A percentile compares a stretch with the other conserved stretches of the same genome.
Conservation (phyloP, 2,113 vertebrate genomes). For the Cephalopholis sonnerati region DNA sequence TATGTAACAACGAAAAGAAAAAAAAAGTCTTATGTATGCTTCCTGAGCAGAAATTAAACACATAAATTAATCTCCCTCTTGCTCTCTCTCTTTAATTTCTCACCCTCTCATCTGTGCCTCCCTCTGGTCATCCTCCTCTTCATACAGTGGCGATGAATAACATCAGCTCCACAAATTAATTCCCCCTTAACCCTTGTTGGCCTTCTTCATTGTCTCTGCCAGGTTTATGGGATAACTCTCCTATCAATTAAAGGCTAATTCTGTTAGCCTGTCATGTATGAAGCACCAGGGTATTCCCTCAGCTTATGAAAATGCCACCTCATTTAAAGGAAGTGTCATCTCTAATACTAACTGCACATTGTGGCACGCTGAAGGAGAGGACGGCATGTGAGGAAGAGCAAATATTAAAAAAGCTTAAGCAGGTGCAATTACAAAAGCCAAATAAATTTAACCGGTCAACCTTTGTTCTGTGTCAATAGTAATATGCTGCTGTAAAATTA, state of each 20-base stretch:
- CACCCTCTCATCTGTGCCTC: not conserved
- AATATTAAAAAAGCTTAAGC: slow-evolving; percentile 7
- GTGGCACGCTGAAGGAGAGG: not conserved
- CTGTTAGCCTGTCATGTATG: slow-evolving; percentile 62
- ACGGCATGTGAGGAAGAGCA: not conserved
- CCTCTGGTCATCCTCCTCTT: not conserved
- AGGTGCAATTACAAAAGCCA: not conserved
- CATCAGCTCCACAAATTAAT: slow-evolving; percentile 52
- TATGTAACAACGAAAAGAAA: no score
- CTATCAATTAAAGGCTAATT: slow-evolving; percentile 70
- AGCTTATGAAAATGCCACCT: slow-evolving; percentile 60
- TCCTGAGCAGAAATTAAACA: no score
- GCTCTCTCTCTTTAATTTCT: not conserved
- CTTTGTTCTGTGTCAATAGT: not conserved
- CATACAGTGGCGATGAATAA: slow-evolving; percentile 41
- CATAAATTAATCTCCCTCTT: not conserved
- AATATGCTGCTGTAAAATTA: not conserved
- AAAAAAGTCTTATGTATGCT: no score
- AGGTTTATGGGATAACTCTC: slow-evolving; percentile 54
- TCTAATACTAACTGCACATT: slow-evolving; percentile 10
- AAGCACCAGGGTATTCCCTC: slow-evolving; percentile 43
- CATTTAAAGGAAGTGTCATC: slow-evolving; percentile 33
- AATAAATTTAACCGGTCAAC: not conserved
- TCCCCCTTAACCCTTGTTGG: slow-evolving; percentile 41
- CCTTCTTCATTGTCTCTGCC: slow-evolving; percentile 38